Conservation (phyloP, 2,888 invertebrate genomes). For the Ceramica pisi region DNA sequence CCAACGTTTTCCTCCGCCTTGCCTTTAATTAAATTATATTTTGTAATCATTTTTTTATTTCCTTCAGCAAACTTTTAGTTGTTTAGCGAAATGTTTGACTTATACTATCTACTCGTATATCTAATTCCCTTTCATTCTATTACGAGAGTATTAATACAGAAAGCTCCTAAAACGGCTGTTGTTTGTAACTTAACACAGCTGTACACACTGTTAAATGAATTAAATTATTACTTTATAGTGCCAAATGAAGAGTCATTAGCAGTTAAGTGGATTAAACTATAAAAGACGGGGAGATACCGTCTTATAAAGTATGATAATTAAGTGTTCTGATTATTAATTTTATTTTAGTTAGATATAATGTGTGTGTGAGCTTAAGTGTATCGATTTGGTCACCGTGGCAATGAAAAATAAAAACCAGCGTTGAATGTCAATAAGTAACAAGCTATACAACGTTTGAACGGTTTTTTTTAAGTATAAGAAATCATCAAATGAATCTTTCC, state of each 20-base stretch:
- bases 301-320: too few relatives aligned
- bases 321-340: slow-evolving; percentile 15
- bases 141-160: neutral
- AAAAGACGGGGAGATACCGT: slow-evolving; percentile 10
- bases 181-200: slow-evolving; percentile 28
- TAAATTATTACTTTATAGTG: slow-evolving; percentile 49
- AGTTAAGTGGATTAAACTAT: slow-evolving; percentile 49
- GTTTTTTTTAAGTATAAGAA: too few relatives aligned
- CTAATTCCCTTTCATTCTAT: neutral
- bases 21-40: too few relatives aligned
- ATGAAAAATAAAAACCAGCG: too few relatives aligned
- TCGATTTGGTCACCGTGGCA: too few relatives aligned
- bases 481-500: too few relatives aligned
- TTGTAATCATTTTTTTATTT: neutral
- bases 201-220: slow-evolving; percentile 42
- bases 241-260: slow-evolving; percentile 38
- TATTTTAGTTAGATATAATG: neutral
- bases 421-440: too few relatives aligned
- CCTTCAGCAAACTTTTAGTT: neutral
- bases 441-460: too few relatives aligned
- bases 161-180: slow-evolving; percentile 15
- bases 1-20: neutral
- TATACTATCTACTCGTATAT: neutral
- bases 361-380: too few relatives aligned
- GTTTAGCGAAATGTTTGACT: slow-evolving; percentile 1